These are phyloP conservation scores for Myiothlypis coronata DNA, from an alignment of 2,797 vertebrate species.

Conservation along the genomic window DNA sequence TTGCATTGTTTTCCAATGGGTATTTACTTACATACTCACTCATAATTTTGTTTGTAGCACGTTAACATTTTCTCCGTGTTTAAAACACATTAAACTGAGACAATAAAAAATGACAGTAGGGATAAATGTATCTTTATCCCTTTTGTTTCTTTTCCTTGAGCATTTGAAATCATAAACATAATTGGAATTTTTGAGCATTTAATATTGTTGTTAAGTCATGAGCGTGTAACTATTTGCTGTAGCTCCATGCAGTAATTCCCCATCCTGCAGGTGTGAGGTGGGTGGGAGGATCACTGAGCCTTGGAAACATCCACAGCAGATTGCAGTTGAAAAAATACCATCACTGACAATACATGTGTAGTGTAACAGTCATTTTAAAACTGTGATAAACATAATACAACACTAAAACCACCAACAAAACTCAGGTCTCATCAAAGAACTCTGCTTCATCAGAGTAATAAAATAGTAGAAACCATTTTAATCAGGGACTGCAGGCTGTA, in stretches of 20 bases:
- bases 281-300: neutral
- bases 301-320: neutral
- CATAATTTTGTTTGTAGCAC: neutral
- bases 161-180: neutral
- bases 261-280: neutral
- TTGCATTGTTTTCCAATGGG: neutral
- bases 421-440: neutral
- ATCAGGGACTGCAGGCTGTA: neutral
- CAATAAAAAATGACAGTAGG: neutral
- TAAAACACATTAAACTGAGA: neutral
- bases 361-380: neutral
- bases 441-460: neutral
- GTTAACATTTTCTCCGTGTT: neutral
- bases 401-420: neutral
- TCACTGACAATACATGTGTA: neutral
- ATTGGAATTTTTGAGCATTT: neutral
- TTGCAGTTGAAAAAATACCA: neutral
- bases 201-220: neutral
- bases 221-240: neutral
- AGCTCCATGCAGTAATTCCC: neutral
- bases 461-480: neutral
- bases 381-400: neutral
- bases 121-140: neutral
- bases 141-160: neutral
- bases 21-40: neutral